Conservation (phyloP, 2,113 vertebrate genomes). For the Hemichromis elongatus region DNA sequence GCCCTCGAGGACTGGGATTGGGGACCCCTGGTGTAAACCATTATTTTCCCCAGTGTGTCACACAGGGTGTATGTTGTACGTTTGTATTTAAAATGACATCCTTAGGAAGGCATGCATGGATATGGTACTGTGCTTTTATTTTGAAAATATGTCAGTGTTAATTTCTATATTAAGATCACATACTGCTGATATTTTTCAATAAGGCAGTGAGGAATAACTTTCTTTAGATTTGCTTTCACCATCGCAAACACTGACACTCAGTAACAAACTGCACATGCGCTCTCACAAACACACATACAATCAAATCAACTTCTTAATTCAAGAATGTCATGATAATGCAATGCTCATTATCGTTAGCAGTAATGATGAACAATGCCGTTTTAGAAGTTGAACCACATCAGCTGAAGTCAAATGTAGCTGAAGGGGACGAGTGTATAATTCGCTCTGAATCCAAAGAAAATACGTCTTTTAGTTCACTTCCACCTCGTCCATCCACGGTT, state of each 20-base stretch:
- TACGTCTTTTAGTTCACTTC: neutral
- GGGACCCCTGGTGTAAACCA: neutral
- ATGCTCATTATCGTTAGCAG: neutral
- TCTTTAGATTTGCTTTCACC: neutral
- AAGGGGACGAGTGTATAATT: neutral
- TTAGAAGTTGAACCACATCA: neutral
- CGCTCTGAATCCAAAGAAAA: neutral
- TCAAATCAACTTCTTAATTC: neutral
- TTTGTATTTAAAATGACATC: neutral
- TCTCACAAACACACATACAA: neutral
- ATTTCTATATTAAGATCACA: neutral
- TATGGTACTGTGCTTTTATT: neutral
- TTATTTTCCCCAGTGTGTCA: neutral
- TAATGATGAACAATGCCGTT: neutral
- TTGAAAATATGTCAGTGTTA: neutral
- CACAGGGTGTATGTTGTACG: neutral
- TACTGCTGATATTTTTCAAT: neutral
- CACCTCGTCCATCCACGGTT: neutral
- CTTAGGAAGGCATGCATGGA: neutral
- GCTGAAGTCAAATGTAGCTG: neutral
- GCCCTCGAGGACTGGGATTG: too few species aligned
- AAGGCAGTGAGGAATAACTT: neutral
- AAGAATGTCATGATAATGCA: neutral
- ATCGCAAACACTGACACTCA: neutral
- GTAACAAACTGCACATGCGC: neutral